Base-by-base conservation (phyloP, 2,888 invertebrate species). In the Stratiomys singularior region DNA sequence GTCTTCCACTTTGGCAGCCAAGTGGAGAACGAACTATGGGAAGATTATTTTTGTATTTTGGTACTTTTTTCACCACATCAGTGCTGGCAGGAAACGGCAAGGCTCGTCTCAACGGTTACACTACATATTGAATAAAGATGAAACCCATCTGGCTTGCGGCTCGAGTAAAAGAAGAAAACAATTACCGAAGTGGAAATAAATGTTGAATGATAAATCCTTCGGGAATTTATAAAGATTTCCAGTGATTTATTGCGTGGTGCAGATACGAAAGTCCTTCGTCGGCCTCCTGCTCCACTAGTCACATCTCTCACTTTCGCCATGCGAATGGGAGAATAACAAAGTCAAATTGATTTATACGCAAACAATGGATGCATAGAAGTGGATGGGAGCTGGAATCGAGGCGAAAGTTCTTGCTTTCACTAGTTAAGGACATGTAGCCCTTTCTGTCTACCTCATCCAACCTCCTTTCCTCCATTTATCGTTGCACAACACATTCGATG, bases 21-120 rank as follows among this genome's bases (percentile, higher is more conserved):
- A 23, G 60, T 60, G 23, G 9, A 23, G 60, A 25, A 52, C 15
- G 3, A 60, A 21, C 60, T 18, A 25, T 21, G 9, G 4, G 25
- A 23, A 23, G 60, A 60, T 80, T 21, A 78, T 76, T 56, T 37
- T 28, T 23, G 72, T 64, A 66, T 79, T 74, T 25, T 79, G 81
- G 78, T 80, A 76, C 13, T 77, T 56, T 71, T 83, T 83, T 0
- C 82, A 25, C 60, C 60, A 25, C 37, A 37, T 37, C 37, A 9
- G 9, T 37, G 37, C 37, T 37, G 37, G 37, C 37, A 37, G 37
- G 37, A 60, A 60, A 60, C 25, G 2, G 60, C 60, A 5, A 13
- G 37, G 37, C 37, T 5, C 37, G 37, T 37, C 37, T 37, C 37
- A 37, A 37, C 37, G 37, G 18, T 52, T 52, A 25, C 60, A 21